These are phyloP conservation scores for Chaenodraco wilsoni DNA, from an alignment of 2,797 vertebrate species.

Conservation along the genomic window DNA sequence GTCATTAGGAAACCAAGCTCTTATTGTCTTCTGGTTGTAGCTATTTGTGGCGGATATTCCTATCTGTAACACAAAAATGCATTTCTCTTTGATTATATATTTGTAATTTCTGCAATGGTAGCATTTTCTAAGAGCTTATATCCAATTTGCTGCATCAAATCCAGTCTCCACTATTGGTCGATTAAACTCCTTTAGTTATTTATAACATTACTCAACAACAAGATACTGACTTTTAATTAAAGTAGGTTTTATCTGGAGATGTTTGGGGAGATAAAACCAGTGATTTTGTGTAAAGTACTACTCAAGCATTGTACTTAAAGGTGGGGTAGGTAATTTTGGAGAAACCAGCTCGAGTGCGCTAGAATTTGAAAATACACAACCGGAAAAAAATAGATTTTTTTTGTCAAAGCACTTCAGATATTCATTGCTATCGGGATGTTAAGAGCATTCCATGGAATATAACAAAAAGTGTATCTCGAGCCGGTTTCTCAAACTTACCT, in stretches of 20 bases:
- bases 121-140: background rate
- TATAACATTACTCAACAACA: background rate
- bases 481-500: too few species aligned
- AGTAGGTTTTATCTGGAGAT: background rate
- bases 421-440: too few species aligned
- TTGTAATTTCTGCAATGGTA: background rate
- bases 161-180: background rate
- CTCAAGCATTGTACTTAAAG: too few species aligned
- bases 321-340: too few species aligned
- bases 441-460: too few species aligned
- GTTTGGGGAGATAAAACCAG: too few species aligned
- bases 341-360: too few species aligned
- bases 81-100: background rate
- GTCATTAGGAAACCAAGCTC: background rate
- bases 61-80: background rate
- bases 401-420: too few species aligned
- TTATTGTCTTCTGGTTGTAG: background rate
- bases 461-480: too few species aligned
- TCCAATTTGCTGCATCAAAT: accelerated
- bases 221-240: background rate
- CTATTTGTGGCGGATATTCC: background rate
- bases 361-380: too few species aligned
- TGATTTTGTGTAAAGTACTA: too few species aligned
- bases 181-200: background rate
- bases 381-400: too few species aligned